phyloP scores from a whole-genome alignment of 2,113 vertebrate genomes.

The Xiphias gladius region DNA sequence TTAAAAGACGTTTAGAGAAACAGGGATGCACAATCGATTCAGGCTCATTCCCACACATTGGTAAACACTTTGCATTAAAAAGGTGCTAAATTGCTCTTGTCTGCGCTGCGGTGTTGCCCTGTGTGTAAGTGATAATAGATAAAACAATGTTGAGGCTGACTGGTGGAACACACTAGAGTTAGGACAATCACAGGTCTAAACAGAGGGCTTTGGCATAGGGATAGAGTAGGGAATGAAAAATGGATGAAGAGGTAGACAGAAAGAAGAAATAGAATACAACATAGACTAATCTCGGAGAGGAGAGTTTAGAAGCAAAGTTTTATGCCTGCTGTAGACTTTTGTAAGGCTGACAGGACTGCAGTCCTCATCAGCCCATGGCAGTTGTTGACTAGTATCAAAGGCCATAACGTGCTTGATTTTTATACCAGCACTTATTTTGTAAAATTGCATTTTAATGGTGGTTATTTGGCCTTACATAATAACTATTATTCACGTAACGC shows the following conservation, averaged over 20 bases:
- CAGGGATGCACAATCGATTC: constrained; percentile 63
- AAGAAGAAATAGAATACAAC: not conserved
- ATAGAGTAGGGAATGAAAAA: constrained; percentile 12
- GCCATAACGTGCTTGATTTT: no score
- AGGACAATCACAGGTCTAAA: constrained; percentile 25
- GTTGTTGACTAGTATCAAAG: not conserved
- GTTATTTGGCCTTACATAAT: not conserved
- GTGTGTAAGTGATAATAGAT: constrained; percentile 45
- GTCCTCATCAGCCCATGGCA: not conserved
- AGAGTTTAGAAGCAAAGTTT: not conserved
- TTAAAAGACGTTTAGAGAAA: constrained; percentile 69
- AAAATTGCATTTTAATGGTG: not conserved
- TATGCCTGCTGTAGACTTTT: not conserved
- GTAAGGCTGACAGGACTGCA: not conserved
- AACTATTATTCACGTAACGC: not conserved
- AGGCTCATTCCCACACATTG: constrained; percentile 56
- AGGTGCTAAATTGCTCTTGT: constrained; percentile 62
- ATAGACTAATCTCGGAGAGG: not conserved
- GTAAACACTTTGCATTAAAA: constrained; percentile 74
- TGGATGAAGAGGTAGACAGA: constrained; percentile 7
- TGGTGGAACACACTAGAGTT: constrained; percentile 6
- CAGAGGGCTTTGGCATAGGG: not conserved
- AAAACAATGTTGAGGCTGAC: constrained; percentile 5
- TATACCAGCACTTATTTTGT: not conserved
- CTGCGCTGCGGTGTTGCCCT: constrained; percentile 30